These are phyloP conservation scores for Microtus montanus DNA, from an alignment of 2,113 vertebrate species.

Conservation along the genomic window DNA sequence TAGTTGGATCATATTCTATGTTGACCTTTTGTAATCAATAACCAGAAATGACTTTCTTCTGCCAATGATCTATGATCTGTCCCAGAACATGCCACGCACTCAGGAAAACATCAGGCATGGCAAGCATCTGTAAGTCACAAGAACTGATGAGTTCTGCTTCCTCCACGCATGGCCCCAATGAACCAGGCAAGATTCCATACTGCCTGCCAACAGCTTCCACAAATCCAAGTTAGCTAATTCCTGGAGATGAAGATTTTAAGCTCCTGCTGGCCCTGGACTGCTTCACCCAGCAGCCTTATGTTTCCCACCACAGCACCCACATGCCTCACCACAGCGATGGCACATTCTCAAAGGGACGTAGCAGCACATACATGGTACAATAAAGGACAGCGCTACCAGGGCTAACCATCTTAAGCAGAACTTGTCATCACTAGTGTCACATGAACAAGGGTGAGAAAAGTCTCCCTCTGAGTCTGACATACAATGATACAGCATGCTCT, in stretches of 20 bases:
- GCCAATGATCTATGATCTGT: slow-evolving; percentile 90
- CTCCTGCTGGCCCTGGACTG: slow-evolving; percentile 79
- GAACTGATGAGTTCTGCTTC: slow-evolving; percentile 88
- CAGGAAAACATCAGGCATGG: slow-evolving; percentile 88
- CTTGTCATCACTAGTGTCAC: slow-evolving; percentile 98
- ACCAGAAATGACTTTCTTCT: slow-evolving; percentile 88
- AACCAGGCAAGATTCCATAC: slow-evolving; percentile 88
- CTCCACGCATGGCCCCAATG: slow-evolving; percentile 86
- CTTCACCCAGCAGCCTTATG: slow-evolving; percentile 98
- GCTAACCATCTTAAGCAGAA: slow-evolving; percentile 99
- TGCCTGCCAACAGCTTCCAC: slow-evolving; percentile 92
- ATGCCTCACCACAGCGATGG: slow-evolving; percentile 97
- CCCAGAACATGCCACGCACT: slow-evolving; percentile 83
- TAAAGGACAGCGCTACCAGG: slow-evolving; percentile 95
- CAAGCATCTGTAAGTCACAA: slow-evolving; percentile 88
- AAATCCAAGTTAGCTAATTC: slow-evolving; percentile 91
- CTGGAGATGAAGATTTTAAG: slow-evolving; percentile 88
- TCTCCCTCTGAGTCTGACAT: slow-evolving; percentile 99
- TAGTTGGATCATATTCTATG: slow-evolving; percentile 91
- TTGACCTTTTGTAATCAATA: slow-evolving; percentile 87
- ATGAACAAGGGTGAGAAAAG: slow-evolving; percentile 99
- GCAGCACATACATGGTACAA: slow-evolving; percentile 99
- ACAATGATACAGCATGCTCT: slow-evolving; percentile 99
- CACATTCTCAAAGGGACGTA: slow-evolving; percentile 97
- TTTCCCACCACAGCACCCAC: slow-evolving; percentile 98